These are phyloP conservation scores for Dendrolimus houi DNA, from an alignment of 2,888 invertebrate species.

Conservation along the genomic window DNA sequence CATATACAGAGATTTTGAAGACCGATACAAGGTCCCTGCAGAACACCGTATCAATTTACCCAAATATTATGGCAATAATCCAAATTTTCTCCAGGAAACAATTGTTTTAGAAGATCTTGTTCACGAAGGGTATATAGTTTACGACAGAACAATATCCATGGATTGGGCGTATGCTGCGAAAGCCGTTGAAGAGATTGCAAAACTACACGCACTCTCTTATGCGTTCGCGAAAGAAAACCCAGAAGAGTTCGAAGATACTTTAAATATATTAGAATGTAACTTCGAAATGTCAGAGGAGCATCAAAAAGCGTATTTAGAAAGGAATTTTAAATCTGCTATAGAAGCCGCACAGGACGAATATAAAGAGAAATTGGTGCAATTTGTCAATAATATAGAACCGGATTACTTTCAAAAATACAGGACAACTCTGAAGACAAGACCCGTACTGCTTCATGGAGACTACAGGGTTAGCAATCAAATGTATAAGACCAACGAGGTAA, in stretches of 20 bases:
- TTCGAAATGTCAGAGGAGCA: neutral
- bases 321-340: neutral
- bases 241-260: conserved; percentile 2
- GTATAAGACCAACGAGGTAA: conserved; percentile 2
- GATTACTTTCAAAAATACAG: neutral
- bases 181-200: conserved; percentile 3
- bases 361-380: neutral
- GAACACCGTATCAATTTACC: conserved; percentile 18
- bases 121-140: conserved; percentile 1
- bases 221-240: conserved; percentile 1
- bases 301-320: neutral
- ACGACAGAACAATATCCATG: conserved; percentile 3
- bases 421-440: neutral
- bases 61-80: conserved; percentile 6
- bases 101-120: conserved; percentile 5
- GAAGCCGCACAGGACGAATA: neutral
- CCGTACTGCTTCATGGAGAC: conserved; percentile 1
- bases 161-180: conserved; percentile 4
- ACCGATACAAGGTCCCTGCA: conserved; percentile 14
- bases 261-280: neutral
- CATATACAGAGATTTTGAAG: conserved; percentile 17
- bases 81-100: neutral
- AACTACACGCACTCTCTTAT: conserved; percentile 5
- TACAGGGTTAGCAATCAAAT: conserved; percentile 4
- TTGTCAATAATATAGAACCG: neutral